Conservation (phyloP, 2,888 invertebrate genomes). For the Drepana falcataria region DNA sequence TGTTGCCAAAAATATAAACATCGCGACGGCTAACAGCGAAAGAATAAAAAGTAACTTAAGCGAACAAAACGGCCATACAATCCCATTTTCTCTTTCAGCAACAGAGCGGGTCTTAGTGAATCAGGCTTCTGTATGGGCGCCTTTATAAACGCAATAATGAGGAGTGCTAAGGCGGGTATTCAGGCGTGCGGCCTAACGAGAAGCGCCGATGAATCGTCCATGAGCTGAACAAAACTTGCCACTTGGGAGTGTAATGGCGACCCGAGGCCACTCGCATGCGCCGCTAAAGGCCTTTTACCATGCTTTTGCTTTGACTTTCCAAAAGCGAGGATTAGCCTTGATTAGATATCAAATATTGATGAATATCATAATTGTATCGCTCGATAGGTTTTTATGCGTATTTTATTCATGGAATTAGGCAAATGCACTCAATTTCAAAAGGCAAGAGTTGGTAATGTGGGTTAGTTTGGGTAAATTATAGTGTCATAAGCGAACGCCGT, state of each 20-base stretch:
- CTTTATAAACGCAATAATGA: conserved; percentile 79
- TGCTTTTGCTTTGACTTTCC: conserved; percentile 65
- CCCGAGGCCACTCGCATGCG: conserved; percentile 22
- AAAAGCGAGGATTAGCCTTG: conserved; percentile 49
- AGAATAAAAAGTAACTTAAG: conserved; percentile 54
- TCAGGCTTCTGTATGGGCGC: conserved; percentile 68
- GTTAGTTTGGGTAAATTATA: no score
- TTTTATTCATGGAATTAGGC: no score
- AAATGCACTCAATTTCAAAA: no score
- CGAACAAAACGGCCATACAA: conserved; percentile 72
- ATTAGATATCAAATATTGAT: conserved; percentile 56
- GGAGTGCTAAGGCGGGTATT: conserved; percentile 72
- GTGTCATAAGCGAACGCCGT: background rate
- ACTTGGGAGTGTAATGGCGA: conserved; percentile 55
- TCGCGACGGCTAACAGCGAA: conserved; percentile 33
- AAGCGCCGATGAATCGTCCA: conserved; percentile 72
- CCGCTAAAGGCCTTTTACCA: conserved; percentile 67
- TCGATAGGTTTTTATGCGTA: no score
- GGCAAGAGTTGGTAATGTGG: no score
- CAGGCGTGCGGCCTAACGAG: conserved; percentile 68
- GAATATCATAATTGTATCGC: conserved; percentile 36
- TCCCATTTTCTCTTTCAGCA: conserved; percentile 75
- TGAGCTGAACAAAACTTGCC: conserved; percentile 72
- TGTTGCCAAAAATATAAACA: conserved; percentile 47
- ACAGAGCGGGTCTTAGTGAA: conserved; percentile 69